A percentile compares a stretch with the other conserved stretches of the same genome.
Conservation (phyloP, 2,888 invertebrate species). For the Anagyrus pseudococci region DNA sequence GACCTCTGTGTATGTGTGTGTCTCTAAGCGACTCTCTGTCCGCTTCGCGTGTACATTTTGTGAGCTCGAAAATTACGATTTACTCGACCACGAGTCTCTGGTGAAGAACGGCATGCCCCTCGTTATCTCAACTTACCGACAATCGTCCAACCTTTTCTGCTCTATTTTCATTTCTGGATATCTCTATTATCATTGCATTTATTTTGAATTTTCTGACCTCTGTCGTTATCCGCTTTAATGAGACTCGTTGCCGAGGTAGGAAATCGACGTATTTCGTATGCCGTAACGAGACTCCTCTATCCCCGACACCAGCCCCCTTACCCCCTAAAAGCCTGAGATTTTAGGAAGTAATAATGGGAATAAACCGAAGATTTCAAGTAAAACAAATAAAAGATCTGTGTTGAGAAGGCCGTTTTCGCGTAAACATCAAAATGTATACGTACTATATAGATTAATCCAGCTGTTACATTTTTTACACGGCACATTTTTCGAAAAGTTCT, state of each 20-base stretch:
- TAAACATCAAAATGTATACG: conserved; percentile 17
- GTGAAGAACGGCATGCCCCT: not conserved
- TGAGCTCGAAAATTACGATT: conserved; percentile 1
- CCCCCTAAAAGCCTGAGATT: not conserved
- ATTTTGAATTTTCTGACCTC: not conserved
- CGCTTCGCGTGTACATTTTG: conserved; percentile 34
- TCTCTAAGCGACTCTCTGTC: conserved; percentile 29
- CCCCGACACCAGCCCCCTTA: too few species aligned
- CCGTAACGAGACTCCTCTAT: not conserved
- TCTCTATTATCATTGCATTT: too few species aligned
- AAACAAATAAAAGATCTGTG: not conserved
- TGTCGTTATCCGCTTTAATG: not conserved
- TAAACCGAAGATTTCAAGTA: not conserved
- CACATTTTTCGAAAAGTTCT: not conserved
- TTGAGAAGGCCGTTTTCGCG: conserved; percentile 16
- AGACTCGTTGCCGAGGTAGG: not conserved
- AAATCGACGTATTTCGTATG: not conserved
- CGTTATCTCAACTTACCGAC: not conserved
- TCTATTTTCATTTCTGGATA: conserved; percentile 1
- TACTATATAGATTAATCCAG: not conserved
- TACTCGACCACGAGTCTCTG: not conserved
- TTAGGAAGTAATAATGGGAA: not conserved
- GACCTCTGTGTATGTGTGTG: not conserved
- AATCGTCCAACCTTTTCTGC: conserved; percentile 4
- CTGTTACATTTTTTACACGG: not conserved